phyloP scores from a whole-genome alignment of 1,140 invertebrate genomes.

The Aphelenchoides fujianensis region DNA sequence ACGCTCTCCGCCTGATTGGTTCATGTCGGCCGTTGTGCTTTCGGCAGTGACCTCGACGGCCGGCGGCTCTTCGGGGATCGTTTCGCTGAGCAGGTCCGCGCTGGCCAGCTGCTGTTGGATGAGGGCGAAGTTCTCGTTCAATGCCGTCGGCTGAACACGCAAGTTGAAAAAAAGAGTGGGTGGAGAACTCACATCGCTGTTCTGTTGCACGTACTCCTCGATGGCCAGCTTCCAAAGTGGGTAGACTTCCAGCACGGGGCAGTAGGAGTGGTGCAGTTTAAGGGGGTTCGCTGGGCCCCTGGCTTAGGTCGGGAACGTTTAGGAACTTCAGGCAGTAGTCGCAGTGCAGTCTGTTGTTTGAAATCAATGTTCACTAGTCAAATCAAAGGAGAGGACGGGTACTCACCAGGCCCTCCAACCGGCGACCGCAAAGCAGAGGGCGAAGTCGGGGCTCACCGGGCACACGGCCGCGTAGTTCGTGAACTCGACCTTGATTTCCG shows the following conservation, averaged over 20 bases:
- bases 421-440: slow-evolving; percentile 3
- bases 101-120: not conserved
- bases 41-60: not conserved
- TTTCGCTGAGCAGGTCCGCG: not conserved
- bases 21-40: not conserved
- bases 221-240: slow-evolving; percentile 3
- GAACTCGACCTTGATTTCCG: not conserved
- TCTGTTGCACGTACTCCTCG: slow-evolving; percentile 1
- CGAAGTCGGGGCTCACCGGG: not conserved
- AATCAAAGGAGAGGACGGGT: not conserved
- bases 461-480: not conserved
- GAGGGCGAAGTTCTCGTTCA: not conserved
- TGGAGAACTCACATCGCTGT: slow-evolving; percentile 6
- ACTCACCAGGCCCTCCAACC: slow-evolving; percentile 3
- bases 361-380: not conserved
- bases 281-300: not conserved
- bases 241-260: not conserved
- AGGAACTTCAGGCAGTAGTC: not conserved
- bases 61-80: not conserved
- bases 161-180: not conserved
- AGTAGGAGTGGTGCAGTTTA: not conserved
- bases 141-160: not conserved
- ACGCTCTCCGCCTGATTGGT: too few species aligned
- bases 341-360: not conserved
- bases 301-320: too few species aligned